A percentile compares a stretch with the other conserved stretches of the same genome.
Evolutionary conservation across 2,888 invertebrate genomes (phyloP).

Genomic region (Lasioglossum lativentre): DNA sequence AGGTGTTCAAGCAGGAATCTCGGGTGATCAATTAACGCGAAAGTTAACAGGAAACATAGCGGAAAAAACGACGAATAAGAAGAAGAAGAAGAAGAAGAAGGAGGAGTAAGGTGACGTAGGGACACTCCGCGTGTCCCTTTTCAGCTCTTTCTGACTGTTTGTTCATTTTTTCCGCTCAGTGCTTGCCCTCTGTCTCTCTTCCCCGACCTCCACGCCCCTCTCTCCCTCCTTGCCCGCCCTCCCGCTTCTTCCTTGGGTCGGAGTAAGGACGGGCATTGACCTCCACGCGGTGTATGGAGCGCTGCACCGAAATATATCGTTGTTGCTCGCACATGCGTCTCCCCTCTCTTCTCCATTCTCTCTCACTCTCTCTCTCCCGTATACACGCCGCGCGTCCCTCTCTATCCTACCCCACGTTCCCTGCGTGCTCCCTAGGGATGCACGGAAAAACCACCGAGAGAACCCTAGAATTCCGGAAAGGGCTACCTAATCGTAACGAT

Average conservation of each 20-base stretch:
- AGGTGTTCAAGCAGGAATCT: constrained; percentile 32
- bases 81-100: neutral
- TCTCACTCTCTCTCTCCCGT: constrained; percentile 52
- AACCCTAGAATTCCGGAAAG: constrained; percentile 71
- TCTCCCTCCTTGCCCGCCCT: constrained; percentile 60
- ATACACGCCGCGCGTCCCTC: constrained; percentile 38
- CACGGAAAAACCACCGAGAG: constrained; percentile 68
- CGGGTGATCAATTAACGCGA: constrained; percentile 52
- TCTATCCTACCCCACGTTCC: constrained; percentile 24
- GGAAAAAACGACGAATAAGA: neutral
- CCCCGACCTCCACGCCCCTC: constrained; percentile 58
- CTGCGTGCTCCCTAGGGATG: constrained; percentile 46
- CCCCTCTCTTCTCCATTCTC: constrained; percentile 58
- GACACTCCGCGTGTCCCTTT: constrained; percentile 46
- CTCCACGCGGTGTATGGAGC: constrained; percentile 82
- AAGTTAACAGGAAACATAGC: constrained; percentile 28
- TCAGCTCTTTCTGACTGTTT: constrained; percentile 67
- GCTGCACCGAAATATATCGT: constrained; percentile 83
- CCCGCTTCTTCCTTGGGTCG: constrained; percentile 81
- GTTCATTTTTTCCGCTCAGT: constrained; percentile 75
- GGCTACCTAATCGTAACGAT: constrained; percentile 56
- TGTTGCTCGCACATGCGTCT: constrained; percentile 82
- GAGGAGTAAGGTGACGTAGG: constrained; percentile 19
- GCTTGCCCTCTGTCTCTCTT: constrained; percentile 65
- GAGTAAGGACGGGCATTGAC: constrained; percentile 85